Percentiles rank a stretch among this genome's conserved stretches.
Conservation (phyloP, 2,797 vertebrate species). For the Bradypus variegatus region DNA sequence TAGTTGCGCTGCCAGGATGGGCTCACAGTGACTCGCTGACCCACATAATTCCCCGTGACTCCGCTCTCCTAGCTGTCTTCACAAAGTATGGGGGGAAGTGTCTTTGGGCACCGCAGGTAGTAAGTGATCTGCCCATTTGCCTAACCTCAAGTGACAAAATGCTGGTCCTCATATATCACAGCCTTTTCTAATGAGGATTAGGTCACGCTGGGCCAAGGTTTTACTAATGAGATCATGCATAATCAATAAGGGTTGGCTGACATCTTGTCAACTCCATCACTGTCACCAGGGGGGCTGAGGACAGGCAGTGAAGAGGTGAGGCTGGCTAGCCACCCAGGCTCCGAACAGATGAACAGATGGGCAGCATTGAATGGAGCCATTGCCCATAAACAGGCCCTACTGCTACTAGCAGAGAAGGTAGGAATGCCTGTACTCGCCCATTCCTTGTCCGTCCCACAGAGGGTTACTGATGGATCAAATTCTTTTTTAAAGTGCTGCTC, state of each 20-base stretch:
- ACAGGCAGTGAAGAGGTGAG: not conserved
- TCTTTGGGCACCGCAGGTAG: constrained; percentile 12
- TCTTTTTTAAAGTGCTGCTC: not conserved
- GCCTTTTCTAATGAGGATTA: constrained; percentile 47
- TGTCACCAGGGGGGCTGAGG: constrained; percentile 43
- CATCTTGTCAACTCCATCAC: constrained; percentile 55
- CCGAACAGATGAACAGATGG: constrained; percentile 33
- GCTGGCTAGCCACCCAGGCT: not conserved
- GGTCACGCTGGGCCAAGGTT: constrained; percentile 33
- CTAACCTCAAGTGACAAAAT: constrained; percentile 65
- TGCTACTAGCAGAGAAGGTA: not conserved
- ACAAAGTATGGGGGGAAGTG: not conserved
- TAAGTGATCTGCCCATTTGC: constrained; percentile 39
- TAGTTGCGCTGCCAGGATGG: not conserved
- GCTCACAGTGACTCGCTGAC: constrained; percentile 44
- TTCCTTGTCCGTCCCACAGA: not conserved
- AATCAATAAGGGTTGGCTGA: constrained; percentile 56
- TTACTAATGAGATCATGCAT: constrained; percentile 67
- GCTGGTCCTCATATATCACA: constrained; percentile 60
- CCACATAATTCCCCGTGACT: not conserved
- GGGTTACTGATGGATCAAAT: not conserved
- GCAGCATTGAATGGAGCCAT: not conserved
- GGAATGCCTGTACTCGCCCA: not conserved
- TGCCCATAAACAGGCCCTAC: not conserved
- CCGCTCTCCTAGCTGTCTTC: not conserved